phyloP scores from a whole-genome alignment of 2,888 invertebrate genomes.

The Pelosia muscerda region DNA sequence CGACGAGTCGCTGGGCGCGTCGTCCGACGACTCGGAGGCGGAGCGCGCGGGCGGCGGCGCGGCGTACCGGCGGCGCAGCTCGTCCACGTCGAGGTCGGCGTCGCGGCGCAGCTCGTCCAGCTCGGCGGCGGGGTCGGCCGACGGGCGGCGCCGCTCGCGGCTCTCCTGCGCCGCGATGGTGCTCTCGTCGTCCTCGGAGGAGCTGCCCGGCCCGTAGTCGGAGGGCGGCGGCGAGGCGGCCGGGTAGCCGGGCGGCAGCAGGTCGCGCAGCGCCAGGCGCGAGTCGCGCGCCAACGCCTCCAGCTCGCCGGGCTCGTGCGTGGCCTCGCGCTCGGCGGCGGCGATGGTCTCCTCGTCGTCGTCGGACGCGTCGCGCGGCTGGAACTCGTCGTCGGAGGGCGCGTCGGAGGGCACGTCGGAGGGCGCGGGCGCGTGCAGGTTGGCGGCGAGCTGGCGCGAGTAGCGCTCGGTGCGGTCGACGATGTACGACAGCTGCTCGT shows the following conservation, averaged over 20 bases:
- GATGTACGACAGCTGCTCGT: slow-evolving; percentile 98
- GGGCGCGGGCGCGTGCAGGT: slow-evolving; percentile 81
- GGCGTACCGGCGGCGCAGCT: slow-evolving; percentile 91
- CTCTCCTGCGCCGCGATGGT: slow-evolving; percentile 82
- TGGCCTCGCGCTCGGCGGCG: slow-evolving; percentile 91
- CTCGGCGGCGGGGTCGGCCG: slow-evolving; percentile 90
- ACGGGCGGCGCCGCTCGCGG: slow-evolving; percentile 88
- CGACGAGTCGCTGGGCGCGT: slow-evolving; percentile 54
- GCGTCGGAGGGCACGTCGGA: slow-evolving; percentile 50
- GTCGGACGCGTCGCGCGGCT: slow-evolving; percentile 90
- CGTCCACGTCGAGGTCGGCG: slow-evolving; percentile 93
- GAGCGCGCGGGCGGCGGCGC: slow-evolving; percentile 92
- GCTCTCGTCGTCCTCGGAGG: slow-evolving; percentile 88
- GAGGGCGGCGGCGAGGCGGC: slow-evolving; percentile 89
- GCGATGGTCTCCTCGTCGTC: slow-evolving; percentile 98
- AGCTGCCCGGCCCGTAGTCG: slow-evolving; percentile 91
- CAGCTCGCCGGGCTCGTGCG: slow-evolving; percentile 90
- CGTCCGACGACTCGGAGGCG: slow-evolving; percentile 52
- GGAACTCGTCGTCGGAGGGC: slow-evolving; percentile 91
- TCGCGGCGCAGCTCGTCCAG: slow-evolving; percentile 89
- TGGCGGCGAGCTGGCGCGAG: slow-evolving; percentile 95
- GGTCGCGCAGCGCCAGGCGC: slow-evolving; percentile 94
- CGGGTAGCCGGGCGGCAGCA: slow-evolving; percentile 94
- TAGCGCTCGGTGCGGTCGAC: slow-evolving; percentile 99
- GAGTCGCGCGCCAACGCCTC: slow-evolving; percentile 96